phyloP scores from a whole-genome alignment of 2,888 invertebrate species.

The Polydesmus complanatus region DNA sequence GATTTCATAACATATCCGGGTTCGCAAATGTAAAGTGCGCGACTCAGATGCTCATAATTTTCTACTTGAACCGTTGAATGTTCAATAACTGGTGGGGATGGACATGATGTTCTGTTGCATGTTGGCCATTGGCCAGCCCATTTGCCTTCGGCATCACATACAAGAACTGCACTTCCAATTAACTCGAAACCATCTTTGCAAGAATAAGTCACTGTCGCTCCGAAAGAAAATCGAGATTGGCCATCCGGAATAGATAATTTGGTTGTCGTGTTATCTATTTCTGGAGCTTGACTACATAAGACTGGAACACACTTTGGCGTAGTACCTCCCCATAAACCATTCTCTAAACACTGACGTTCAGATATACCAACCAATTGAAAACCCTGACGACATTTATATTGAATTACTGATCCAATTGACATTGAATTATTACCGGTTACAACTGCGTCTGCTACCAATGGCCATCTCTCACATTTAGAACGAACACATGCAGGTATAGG shows the following conservation, averaged over 20 bases:
- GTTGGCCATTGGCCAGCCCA: conserved; percentile 22
- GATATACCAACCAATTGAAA: conserved; percentile 26
- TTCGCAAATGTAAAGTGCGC: conserved; percentile 19
- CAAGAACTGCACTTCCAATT: conserved; percentile 19
- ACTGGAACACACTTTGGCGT: conserved; percentile 21
- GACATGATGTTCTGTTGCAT: conserved; percentile 22
- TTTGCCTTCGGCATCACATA: conserved; percentile 22
- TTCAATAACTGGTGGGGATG: conserved; percentile 18
- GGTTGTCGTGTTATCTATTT: conserved; percentile 17
- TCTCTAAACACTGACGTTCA: conserved; percentile 24
- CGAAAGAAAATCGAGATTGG: conserved; percentile 10
- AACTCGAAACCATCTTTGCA: conserved; percentile 24
- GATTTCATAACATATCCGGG: conserved; percentile 18
- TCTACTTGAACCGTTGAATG: conserved; percentile 18
- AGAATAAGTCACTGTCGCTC: conserved; percentile 20
- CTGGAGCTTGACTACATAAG: conserved; percentile 20
- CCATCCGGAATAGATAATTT: conserved; percentile 1
- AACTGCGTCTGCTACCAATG: conserved; percentile 10
- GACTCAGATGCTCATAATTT: conserved; percentile 18
- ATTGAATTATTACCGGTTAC: conserved; percentile 4
- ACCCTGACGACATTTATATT: conserved; percentile 26
- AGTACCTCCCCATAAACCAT: conserved; percentile 20
- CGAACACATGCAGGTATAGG: conserved; percentile 34
- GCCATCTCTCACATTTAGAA: conserved; percentile 33
- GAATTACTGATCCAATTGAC: conserved; percentile 10